Base-by-base conservation (phyloP, 2,888 invertebrate genomes). In the Spisula subtruncata region DNA sequence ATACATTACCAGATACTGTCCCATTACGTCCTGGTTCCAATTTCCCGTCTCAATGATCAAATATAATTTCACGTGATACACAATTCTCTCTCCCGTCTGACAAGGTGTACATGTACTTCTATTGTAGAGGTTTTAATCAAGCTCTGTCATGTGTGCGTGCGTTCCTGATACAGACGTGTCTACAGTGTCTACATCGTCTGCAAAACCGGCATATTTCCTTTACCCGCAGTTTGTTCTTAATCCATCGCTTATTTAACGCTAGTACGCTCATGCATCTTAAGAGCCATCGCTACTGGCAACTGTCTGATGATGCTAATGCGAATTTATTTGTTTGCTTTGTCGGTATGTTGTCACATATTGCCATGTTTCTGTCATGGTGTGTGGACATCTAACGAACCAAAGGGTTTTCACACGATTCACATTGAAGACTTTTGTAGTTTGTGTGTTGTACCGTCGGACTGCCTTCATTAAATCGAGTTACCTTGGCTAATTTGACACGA, bases 51-150 rank as follows among this genome's bases (percentile, higher is more conserved):
- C 16, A 14, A 32, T 75, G 75, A 75, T 75, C 29, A 14, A 75
- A 75, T 32, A 75, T 75, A 75, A 75, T 75, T 35, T 32, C 18
- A 75, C 75, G 75, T 75, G 75, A 75, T 35, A 75, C 35, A 5
- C 32, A 75, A 75, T 32, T 75, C 29, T 75, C 16, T 35, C 32
- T 75, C n/a, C n/a, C n/a, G n/a, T n/a, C 29, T 75, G 75, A 75
- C 35, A 12, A 18, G 35, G 18, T 18, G 75, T 35, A 32, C 32
- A n/a, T n/a, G n/a, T n/a, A n/a, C n/a, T 32, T 35, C 75, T 35
- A 14, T 75, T 16, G 75, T 35, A 35, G 32, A 14, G 75, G 14
- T 12, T 75, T 75, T 75, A 75, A 75, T 75, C 35, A 75, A 75
- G 32, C 25, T 18, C 29, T 32, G 35, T 35, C 16, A 10, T 35